Evolutionary conservation across 1,140 invertebrate species (phyloP), one percentile per base, ranked within the genome.

Genomic region (Drosophila biarmipes): DNA sequence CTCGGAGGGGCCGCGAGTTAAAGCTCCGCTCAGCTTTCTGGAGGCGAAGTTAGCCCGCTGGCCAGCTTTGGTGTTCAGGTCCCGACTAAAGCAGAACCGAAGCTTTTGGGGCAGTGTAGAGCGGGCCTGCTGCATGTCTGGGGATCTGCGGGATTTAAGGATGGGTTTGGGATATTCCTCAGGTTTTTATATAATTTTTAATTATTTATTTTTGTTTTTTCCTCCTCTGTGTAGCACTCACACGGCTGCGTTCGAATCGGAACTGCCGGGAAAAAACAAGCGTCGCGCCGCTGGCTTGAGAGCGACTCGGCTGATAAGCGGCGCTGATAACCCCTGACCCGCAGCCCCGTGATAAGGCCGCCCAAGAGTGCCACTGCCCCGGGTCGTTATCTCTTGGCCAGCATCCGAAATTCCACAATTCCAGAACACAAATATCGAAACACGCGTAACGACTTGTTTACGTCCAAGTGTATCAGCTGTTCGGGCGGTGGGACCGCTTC

Each of bases 41-140:
- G n/a, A 4, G 10, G 29, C 27, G 46, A 29, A 42, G 52, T 54
- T 74, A 45, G 67, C 63, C 19, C 43, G 58, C n/a, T 69, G 55
- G 8, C 6, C 6, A 11, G 5, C n/a, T 17, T 10, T 19, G 6
- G 63, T 69, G 66, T 74, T 63, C 40, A 63, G 17, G 57, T 73
- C 69, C 45, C 69, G 48, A 43, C 69, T 55, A 48, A 74, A 40
- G 31, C 43, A 62, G 37, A 43, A 7, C 6, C 34, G 24, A 17
- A 76, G 55, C 51, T 77, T 77, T 55, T 52, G 34, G 27, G 73
- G 24, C 27, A 76, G 63, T 46, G 49, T 12, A 45, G 35, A 12
- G n/a, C 62, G 55, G 34, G 55, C 8, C 51, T 24, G 51, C 19
- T 68, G 73, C 73, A 77, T 77, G 40, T 43, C 40, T 43, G 2